A percentile compares a stretch with the other conserved stretches of the same genome.
phyloP scores from a whole-genome alignment of 2,113 vertebrate genomes.

The human region GRCh38 chr21:44738501-44739000 shows the following conservation, averaged over 20 bases:
- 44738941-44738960: not conserved
- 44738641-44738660: not conserved
- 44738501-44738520: not conserved
- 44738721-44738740: not conserved
- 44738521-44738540: not conserved
- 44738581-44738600: not conserved
- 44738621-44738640: not conserved
- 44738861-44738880: not conserved
- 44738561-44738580: not conserved
- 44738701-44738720: not conserved
- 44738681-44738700: too few relatives aligned
- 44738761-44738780: not conserved
- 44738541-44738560: not conserved
- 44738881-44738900: not conserved
- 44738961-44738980: too few relatives aligned
- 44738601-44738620: not conserved
- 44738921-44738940: not conserved
- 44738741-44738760: not conserved
- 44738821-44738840: not conserved
- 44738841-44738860: not conserved
- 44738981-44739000: not conserved
- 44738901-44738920: not conserved
- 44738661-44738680: not conserved
- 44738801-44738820: not conserved
- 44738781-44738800: not conserved